Evolutionary conservation across 2,888 invertebrate species (phyloP), one percentile per base, ranked within the genome.

Genomic region (Trimorus sp.): DNA sequence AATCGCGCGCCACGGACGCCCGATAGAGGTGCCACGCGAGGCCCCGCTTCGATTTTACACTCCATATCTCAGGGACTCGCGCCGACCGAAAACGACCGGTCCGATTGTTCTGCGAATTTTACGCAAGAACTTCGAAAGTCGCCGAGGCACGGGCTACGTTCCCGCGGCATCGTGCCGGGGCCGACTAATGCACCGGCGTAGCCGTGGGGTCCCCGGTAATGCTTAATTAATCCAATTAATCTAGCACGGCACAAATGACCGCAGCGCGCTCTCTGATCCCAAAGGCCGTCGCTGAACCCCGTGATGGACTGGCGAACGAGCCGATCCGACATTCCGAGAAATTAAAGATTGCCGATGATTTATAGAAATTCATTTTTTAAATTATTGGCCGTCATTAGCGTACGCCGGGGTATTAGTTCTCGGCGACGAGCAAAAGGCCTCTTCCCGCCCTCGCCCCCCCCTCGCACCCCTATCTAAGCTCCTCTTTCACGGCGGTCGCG

Each of bases 221-320:
- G 89, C 89, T 91, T 91, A 91, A 91, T 91, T 91, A 91, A 91
- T 91, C 91, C 90, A 91, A 91, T 91, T 91, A 91, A 91, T 91
- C 91, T 91, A 90, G 89, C 88, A 88, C 85, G 88, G 89, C 90
- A 91, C 89, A 91, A 91, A 91, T 91, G 91, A 91, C 91, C 91
- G 87, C 88, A 83, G 87, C 87, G 88, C 85, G 84, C 68, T 65
- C 79, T 77, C 76, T 79, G 84, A 84, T 82, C 79, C 79, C 70
- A 78, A 83, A 81, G 84, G 77, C 82, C 76, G 80, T 63, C 82
- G 75, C 71, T 80, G 69, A 80, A 82, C 79, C 78, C 77, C 63
- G 88, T 91, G 91, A 91, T 91, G 89, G 89, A 90, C 90, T 88
- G 89, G 86, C 85, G 76, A 69, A 74, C 82, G 77, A 78, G 84